phyloP scores from a whole-genome alignment of 2,888 invertebrate species.

The Dryobotodes eremita region DNA sequence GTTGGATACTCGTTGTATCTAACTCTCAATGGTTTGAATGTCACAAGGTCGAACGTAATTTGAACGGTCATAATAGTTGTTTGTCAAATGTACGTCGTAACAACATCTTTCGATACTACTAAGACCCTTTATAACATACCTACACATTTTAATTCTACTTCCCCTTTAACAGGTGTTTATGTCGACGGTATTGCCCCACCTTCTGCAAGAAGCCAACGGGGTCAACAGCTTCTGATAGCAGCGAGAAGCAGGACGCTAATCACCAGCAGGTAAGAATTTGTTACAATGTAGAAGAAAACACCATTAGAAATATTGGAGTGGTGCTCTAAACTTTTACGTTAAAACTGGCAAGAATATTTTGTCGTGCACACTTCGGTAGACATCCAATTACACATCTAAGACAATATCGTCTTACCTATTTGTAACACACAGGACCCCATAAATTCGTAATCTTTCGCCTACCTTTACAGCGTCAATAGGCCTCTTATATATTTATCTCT shows the following conservation, averaged over 20 bases:
- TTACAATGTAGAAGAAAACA: not conserved
- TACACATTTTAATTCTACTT: not conserved
- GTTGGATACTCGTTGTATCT: too few species aligned
- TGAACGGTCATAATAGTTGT: not conserved
- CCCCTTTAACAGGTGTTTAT: slow-evolving; percentile 90
- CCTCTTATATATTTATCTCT: too few species aligned
- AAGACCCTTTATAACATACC: not conserved
- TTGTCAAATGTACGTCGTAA: not conserved
- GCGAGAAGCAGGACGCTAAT: slow-evolving; percentile 82
- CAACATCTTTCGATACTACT: not conserved
- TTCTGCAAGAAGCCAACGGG: slow-evolving; percentile 85
- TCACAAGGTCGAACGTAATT: not conserved
- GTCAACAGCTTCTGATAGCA: slow-evolving; percentile 83
- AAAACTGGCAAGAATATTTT: not conserved
- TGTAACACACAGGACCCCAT: too few species aligned
- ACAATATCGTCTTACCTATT: too few species aligned
- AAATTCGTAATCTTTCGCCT: not conserved
- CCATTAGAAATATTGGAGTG: not conserved
- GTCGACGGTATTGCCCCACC: slow-evolving; percentile 92
- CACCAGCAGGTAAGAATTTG: slow-evolving; percentile 79
- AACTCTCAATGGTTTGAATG: not conserved
- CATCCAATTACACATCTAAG: too few species aligned
- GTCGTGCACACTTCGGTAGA: too few species aligned
- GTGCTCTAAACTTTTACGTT: not conserved
- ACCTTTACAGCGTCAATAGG: not conserved